phyloP scores from a whole-genome alignment of 2,888 invertebrate species.

The Drosophila sordidula region DNA sequence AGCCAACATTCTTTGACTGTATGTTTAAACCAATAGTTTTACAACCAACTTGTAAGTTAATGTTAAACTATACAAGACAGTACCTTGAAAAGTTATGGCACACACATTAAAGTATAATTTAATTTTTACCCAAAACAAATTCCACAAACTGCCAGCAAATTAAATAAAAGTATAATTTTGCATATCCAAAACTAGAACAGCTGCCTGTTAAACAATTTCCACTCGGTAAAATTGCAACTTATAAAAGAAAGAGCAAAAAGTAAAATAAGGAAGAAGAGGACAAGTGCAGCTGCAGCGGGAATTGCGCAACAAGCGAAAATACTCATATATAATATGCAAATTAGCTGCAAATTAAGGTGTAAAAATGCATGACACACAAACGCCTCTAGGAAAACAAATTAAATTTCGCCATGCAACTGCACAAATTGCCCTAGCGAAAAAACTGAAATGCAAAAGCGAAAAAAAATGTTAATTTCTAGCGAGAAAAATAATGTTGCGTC shows the following conservation, averaged over 20 bases:
- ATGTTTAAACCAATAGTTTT: neutral
- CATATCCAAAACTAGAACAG: slow-evolving; percentile 13
- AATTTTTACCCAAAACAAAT: neutral
- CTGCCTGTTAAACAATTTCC: slow-evolving; percentile 11
- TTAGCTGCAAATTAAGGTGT: slow-evolving; percentile 77
- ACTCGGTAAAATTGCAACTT: slow-evolving; percentile 3
- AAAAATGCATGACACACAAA: slow-evolving; percentile 75
- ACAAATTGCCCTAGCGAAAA: slow-evolving; percentile 43
- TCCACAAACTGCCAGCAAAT: neutral
- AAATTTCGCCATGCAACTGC: slow-evolving; percentile 60
- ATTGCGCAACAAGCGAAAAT: slow-evolving; percentile 57
- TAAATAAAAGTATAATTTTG: neutral
- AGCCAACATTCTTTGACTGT: neutral
- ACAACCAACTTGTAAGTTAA: neutral
- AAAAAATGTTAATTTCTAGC: slow-evolving; percentile 5
- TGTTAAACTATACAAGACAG: neutral
- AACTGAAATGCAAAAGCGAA: slow-evolving; percentile 15
- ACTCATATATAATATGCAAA: slow-evolving; percentile 66
- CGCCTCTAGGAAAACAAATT: slow-evolving; percentile 72
- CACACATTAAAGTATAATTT: neutral
- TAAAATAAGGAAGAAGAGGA: slow-evolving; percentile 2
- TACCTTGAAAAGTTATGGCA: neutral
- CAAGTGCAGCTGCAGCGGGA: slow-evolving; percentile 36
- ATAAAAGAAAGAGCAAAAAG: neutral
- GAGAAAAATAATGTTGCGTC: slow-evolving; percentile 6